Evolutionary conservation across 2,113 vertebrate genomes (phyloP).

Genomic region (Pseudopipra pipra): DNA sequence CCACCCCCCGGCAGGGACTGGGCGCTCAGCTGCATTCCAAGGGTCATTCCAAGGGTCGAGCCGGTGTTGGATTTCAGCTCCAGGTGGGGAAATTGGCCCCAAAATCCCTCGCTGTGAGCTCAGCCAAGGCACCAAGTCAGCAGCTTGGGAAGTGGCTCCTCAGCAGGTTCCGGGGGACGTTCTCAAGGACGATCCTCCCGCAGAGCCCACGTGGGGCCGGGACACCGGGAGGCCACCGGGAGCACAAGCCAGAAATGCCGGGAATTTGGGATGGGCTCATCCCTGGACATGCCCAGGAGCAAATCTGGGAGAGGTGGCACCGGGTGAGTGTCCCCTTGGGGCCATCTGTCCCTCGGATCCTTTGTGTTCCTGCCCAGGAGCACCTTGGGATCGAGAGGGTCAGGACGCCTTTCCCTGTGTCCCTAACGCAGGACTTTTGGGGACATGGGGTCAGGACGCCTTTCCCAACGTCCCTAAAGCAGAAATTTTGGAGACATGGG

Average conservation of each 20-base stretch:
- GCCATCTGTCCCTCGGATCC: background rate
- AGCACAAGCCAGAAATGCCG: accelerated
- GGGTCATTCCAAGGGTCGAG: slow-evolving; percentile 21
- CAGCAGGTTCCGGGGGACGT: slow-evolving; percentile 20
- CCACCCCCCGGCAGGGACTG: background rate
- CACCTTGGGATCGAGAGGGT: background rate
- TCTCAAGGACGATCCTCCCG: background rate
- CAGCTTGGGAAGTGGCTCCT: slow-evolving; percentile 1
- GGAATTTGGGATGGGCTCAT: background rate
- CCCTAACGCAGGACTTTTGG: too few species aligned
- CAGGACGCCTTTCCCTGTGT: too few species aligned
- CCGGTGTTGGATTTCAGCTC: slow-evolving; percentile 45
- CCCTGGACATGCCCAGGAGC: accelerated
- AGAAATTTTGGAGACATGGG: background rate
- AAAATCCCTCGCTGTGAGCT: accelerated
- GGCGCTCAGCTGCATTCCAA: background rate
- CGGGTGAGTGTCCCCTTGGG: accelerated
- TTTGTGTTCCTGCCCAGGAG: background rate
- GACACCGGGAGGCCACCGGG: background rate
- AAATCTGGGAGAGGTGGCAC: background rate
- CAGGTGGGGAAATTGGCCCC: slow-evolving; percentile 48
- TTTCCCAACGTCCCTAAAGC: background rate
- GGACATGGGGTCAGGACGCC: background rate
- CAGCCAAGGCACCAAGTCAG: slow-evolving; percentile 7
- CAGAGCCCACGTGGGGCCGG: background rate